Percentiles rank a stretch among this genome's conserved stretches.
phyloP scores from a whole-genome alignment of 1,140 invertebrate species.

The Pseudomyrmex dendroicus region DNA sequence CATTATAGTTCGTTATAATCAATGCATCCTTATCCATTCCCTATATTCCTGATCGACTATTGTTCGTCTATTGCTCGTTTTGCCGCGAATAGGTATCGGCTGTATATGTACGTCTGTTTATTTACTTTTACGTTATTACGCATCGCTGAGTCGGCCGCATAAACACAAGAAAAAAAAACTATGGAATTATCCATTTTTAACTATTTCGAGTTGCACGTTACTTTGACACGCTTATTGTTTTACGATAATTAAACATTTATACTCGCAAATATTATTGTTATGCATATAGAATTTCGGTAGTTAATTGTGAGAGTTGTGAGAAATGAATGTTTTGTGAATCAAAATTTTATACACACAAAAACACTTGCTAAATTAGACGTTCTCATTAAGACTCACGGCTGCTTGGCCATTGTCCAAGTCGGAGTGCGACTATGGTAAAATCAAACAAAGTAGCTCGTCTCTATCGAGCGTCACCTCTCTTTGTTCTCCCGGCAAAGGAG shows the following conservation, averaged over 20 bases:
- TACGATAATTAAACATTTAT: constrained; percentile 30
- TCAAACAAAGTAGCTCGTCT: constrained; percentile 24
- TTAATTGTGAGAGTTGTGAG: background rate
- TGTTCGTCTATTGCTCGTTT: constrained; percentile 27
- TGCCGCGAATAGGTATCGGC: constrained; percentile 21
- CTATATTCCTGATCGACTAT: constrained; percentile 53
- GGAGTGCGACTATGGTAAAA: constrained; percentile 54
- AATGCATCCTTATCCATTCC: constrained; percentile 58
- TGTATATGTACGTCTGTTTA: background rate
- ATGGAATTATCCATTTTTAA: constrained; percentile 50
- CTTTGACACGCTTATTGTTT: background rate
- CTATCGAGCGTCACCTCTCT: constrained; percentile 54
- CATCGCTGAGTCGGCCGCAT: constrained; percentile 17
- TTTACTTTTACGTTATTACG: constrained; percentile 48
- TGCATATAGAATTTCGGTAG: background rate
- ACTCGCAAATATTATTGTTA: background rate
- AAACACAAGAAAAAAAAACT: constrained; percentile 3
- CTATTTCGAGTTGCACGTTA: constrained; percentile 26
- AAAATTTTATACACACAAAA: constrained; percentile 9
- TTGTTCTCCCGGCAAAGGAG: constrained; percentile 72
- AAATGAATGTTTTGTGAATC: constrained; percentile 3
- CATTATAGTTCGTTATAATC: constrained; percentile 60
- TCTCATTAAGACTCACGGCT: constrained; percentile 64
- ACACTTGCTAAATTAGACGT: constrained; percentile 59
- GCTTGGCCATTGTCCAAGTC: constrained; percentile 71